Percentiles rank a stretch among this genome's conserved stretches.
These are phyloP conservation scores for Dendropsophus ebraccatus DNA, from an alignment of 2,113 vertebrate species.

Conservation along the genomic window DNA sequence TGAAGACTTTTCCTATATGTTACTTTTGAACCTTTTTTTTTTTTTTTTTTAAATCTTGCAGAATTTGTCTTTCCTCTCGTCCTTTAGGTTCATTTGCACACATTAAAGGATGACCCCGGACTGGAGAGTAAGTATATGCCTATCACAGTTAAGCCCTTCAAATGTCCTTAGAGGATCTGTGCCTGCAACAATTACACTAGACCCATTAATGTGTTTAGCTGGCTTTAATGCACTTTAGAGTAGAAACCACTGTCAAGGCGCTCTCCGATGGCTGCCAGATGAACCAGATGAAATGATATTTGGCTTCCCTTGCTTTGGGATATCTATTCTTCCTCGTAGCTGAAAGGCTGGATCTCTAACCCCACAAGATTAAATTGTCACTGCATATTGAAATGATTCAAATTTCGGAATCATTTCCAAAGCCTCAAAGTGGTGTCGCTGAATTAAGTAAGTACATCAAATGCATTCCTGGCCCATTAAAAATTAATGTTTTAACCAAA, in stretches of 20 bases:
- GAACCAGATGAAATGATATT: slow-evolving; percentile 60
- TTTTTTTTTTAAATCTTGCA: neutral
- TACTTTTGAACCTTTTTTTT: too few species aligned
- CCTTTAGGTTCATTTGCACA: slow-evolving; percentile 25
- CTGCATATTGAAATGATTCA: slow-evolving; percentile 60
- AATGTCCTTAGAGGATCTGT: slow-evolving; percentile 50
- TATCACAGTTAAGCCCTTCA: slow-evolving; percentile 54
- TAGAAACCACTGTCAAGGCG: slow-evolving; percentile 63
- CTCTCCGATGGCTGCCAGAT: slow-evolving; percentile 59
- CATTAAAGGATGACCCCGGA: slow-evolving; percentile 34
- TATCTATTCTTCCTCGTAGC: slow-evolving; percentile 53
- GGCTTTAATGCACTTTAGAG: slow-evolving; percentile 64
- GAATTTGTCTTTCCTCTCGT: slow-evolving; percentile 3
- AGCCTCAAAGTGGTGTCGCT: slow-evolving; percentile 58
- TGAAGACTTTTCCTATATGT: neutral
- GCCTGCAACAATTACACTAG: slow-evolving; percentile 52
- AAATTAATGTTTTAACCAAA: slow-evolving; percentile 57
- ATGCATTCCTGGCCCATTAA: slow-evolving; percentile 58
- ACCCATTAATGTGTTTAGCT: slow-evolving; percentile 59
- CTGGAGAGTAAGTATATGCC: slow-evolving; percentile 12
- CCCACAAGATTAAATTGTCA: slow-evolving; percentile 60
- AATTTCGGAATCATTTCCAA: slow-evolving; percentile 60
- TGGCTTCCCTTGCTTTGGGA: slow-evolving; percentile 56
- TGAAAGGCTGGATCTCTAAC: slow-evolving; percentile 58
- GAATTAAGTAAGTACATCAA: slow-evolving; percentile 60